These are phyloP conservation scores for Myotis davidii DNA, from an alignment of 2,113 vertebrate genomes.

Conservation along the genomic window DNA sequence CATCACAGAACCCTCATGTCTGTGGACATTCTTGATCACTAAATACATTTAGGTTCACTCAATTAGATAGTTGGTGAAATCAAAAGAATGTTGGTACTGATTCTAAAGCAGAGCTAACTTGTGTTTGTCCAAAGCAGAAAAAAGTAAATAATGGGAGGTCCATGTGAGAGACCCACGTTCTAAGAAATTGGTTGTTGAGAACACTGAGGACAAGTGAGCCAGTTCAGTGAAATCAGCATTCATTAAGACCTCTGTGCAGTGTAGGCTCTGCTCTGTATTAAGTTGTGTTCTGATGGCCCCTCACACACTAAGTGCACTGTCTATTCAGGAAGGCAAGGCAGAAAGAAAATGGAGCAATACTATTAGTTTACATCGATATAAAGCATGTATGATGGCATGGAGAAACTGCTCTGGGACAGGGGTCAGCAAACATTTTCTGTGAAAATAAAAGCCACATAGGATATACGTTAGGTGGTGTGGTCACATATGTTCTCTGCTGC, in stretches of 20 bases:
- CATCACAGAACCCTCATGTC: neutral
- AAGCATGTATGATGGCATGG: neutral
- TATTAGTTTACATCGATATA: neutral
- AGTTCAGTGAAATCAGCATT: neutral
- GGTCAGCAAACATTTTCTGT: neutral
- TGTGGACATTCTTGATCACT: neutral
- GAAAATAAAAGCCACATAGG: neutral
- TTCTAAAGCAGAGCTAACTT: constrained; percentile 2
- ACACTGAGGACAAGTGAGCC: neutral
- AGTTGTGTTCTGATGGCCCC: neutral
- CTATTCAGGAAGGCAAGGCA: neutral
- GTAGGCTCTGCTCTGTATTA: neutral
- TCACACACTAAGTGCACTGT: neutral
- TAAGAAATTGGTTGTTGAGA: constrained; percentile 6
- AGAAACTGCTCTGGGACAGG: neutral
- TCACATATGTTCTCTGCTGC: neutral
- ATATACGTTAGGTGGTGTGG: neutral
- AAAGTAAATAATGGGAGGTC: neutral
- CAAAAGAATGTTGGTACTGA: neutral
- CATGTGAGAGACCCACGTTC: neutral
- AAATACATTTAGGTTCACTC: constrained; percentile 8
- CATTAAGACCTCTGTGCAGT: neutral
- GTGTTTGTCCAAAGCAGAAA: neutral
- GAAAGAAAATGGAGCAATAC: neutral
- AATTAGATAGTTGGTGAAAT: neutral